These are phyloP conservation scores for Orestias chungarensis DNA, from an alignment of 2,797 vertebrate genomes.

Conservation along the genomic window DNA sequence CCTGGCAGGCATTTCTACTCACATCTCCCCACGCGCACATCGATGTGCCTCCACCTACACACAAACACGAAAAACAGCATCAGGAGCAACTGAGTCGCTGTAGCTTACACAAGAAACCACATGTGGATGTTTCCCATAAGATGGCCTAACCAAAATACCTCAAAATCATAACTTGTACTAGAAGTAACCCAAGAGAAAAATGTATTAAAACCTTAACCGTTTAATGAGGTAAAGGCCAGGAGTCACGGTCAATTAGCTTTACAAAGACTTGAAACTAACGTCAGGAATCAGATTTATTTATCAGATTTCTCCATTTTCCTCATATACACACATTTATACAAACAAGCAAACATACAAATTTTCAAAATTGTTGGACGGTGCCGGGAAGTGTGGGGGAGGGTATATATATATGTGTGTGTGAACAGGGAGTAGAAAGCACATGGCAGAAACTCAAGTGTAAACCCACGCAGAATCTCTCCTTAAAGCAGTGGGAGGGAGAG, in stretches of 20 bases:
- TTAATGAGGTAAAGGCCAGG: conserved; percentile 19
- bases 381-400: conserved; percentile 55
- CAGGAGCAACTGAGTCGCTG: conserved; percentile 28
- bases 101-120: conserved; percentile 26
- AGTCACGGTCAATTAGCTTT: conserved; percentile 5
- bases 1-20: conserved; percentile 73
- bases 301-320: conserved; percentile 21
- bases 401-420: conserved; percentile 19
- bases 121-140: conserved; percentile 20
- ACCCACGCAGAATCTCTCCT: conserved; percentile 76
- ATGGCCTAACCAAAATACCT: conserved; percentile 4
- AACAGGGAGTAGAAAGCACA: conserved; percentile 72
- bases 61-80: conserved; percentile 63
- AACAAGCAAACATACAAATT: conserved; percentile 50
- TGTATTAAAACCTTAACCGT: neutral
- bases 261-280: conserved; percentile 24
- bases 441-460: conserved; percentile 75
- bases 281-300: conserved; percentile 29
- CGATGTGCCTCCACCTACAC: conserved; percentile 70
- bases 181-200: neutral
- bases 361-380: conserved; percentile 56
- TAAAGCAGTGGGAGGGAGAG: conserved; percentile 70
- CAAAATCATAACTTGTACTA: neutral
- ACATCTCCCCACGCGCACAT: conserved; percentile 70
- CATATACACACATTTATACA: conserved; percentile 9